A percentile compares a stretch with the other conserved stretches of the same genome.
Conservation (phyloP, 64 coral and sea anemone genomes). For the Montipora sp. region DNA sequence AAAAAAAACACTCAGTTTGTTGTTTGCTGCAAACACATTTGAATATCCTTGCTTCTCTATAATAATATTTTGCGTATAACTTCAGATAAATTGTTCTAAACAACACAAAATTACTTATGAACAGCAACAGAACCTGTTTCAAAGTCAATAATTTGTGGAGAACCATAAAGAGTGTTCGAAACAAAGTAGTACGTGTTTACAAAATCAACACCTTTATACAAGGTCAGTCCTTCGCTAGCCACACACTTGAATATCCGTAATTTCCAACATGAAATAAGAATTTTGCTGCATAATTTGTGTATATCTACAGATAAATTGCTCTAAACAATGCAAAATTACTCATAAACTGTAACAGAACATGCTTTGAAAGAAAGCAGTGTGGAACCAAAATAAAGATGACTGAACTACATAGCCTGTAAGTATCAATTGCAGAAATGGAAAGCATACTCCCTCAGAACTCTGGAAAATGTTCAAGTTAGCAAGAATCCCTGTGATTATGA, state of each 20-base stretch:
- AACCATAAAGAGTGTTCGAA: no score
- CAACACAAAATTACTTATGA: neutral
- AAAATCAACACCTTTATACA: no score
- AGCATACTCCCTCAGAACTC: neutral
- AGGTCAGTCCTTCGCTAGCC: no score
- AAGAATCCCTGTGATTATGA: neutral
- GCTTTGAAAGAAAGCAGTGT: neutral
- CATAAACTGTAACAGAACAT: neutral
- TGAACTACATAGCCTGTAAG: neutral
- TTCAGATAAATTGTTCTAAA: slow-evolving; percentile 5
- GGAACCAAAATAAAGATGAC: neutral
- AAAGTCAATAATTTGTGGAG: no score
- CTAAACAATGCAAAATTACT: neutral
- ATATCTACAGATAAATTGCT: neutral
- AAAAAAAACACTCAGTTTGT: no score
- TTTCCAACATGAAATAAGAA: no score
- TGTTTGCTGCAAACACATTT: neutral
- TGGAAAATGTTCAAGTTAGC: neutral
- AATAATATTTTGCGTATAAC: neutral
- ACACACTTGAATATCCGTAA: no score
- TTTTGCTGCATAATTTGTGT: neutral
- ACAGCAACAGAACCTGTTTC: no score
- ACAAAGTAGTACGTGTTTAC: no score
- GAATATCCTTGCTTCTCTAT: neutral
- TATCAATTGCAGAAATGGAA: neutral